Conservation (phyloP, 2,113 vertebrate species). For the Oreamnos americanus region DNA sequence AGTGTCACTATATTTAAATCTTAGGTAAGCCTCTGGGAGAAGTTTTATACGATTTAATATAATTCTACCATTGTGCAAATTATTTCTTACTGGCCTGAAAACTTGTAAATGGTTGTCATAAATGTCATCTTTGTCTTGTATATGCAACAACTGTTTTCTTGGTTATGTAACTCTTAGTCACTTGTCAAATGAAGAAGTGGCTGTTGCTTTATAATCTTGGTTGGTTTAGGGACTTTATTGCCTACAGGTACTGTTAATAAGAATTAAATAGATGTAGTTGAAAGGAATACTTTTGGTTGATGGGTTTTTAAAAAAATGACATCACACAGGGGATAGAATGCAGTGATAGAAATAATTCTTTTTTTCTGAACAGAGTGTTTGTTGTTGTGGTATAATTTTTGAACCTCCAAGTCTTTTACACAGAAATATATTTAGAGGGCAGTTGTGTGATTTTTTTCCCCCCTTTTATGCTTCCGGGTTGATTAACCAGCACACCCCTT, state of each 20-base stretch:
- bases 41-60: slow-evolving; percentile 24
- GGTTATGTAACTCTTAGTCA: slow-evolving; percentile 25
- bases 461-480: not conserved
- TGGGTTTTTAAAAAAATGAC: slow-evolving; percentile 30
- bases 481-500: not conserved
- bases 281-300: slow-evolving; percentile 30
- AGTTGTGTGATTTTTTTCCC: not conserved
- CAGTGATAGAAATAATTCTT: not conserved
- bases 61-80: slow-evolving; percentile 22
- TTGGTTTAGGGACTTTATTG: slow-evolving; percentile 18
- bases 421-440: slow-evolving; percentile 2
- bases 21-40: slow-evolving; percentile 8
- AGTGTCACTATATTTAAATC: slow-evolving; percentile 27
- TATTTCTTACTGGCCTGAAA: slow-evolving; percentile 30
- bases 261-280: not conserved
- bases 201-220: not conserved
- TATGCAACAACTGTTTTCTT: not conserved
- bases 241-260: not conserved
- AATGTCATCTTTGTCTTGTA: slow-evolving; percentile 2
- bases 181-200: slow-evolving; percentile 35
- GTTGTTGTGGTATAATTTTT: not conserved
- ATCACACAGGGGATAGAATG: not conserved
- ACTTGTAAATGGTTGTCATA: slow-evolving; percentile 10
- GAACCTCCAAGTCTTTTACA: not conserved
- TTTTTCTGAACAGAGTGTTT: not conserved